phyloP scores from a whole-genome alignment of 2,113 vertebrate species.

The Cryptotis parvus region DNA sequence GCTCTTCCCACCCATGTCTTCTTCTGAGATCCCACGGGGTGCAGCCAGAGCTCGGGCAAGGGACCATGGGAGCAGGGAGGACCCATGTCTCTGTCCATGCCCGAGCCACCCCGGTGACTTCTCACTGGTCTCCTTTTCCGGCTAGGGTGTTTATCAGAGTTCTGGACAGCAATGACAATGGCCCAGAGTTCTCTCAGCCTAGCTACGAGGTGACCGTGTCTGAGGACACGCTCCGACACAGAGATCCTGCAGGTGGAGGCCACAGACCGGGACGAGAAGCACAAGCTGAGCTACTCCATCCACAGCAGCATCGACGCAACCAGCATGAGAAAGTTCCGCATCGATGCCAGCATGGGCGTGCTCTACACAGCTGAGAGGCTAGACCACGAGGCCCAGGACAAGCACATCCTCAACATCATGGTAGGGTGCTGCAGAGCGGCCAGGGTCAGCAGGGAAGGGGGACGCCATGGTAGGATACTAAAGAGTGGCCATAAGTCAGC shows the following conservation, averaged over 20 bases:
- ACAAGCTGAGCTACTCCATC: constrained; percentile 93
- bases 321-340: constrained; percentile 95
- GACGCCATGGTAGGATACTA: no score
- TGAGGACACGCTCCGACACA: constrained; percentile 94
- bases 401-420: constrained; percentile 96
- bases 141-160: constrained; percentile 95
- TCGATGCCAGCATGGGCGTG: constrained; percentile 92
- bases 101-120: no score
- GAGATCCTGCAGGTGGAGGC: constrained; percentile 96
- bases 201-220: constrained; percentile 94
- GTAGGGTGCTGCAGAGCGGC: constrained; percentile 85
- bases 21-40: background rate
- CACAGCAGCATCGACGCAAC: constrained; percentile 94
- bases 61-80: no score
- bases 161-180: constrained; percentile 97
- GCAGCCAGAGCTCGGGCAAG: no score
- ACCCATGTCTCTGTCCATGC: background rate
- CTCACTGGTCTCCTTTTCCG: constrained; percentile 67
- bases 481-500: no score
- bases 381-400: constrained; percentile 95
- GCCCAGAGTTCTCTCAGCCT: constrained; percentile 95
- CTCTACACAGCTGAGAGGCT: constrained; percentile 93
- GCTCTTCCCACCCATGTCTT: background rate
- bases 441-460: no score
- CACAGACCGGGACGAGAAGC: constrained; percentile 95